Percentiles rank a stretch among this genome's conserved stretches.
Evolutionary conservation across 2,888 invertebrate species (phyloP).

Genomic region (Drosophila percnosoma): DNA sequence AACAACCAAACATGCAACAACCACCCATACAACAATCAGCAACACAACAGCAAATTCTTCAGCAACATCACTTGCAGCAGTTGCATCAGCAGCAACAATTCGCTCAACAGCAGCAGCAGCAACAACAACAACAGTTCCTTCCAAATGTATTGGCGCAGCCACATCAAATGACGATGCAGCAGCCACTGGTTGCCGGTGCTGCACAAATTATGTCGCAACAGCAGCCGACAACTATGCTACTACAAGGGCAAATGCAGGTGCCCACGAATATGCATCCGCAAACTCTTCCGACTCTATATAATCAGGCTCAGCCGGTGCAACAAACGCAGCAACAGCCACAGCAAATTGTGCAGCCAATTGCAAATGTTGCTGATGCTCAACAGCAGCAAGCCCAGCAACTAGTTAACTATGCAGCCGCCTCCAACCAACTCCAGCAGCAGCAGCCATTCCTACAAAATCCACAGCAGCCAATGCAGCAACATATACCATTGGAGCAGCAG

Average conservation of each 20-base stretch:
- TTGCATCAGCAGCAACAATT: conserved; percentile 18
- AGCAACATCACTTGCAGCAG: conserved; percentile 70
- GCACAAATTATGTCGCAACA: conserved; percentile 83
- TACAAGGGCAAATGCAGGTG: conserved; percentile 70
- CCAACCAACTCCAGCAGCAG: conserved; percentile 51
- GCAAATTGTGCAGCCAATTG: conserved; percentile 43
- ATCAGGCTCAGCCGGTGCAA: conserved; percentile 34
- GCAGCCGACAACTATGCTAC: conserved; percentile 71
- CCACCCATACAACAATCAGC: conserved; percentile 52
- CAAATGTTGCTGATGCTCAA: conserved; percentile 51
- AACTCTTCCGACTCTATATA: conserved; percentile 47
- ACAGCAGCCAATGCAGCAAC: conserved; percentile 49
- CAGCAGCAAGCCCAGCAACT: conserved; percentile 56
- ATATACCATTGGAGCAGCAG: conserved; percentile 67
- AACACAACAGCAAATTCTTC: conserved; percentile 66
- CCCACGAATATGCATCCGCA: conserved; percentile 61
- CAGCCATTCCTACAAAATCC: conserved; percentile 56
- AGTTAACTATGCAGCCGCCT: conserved; percentile 49
- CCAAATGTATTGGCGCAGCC: conserved; percentile 74
- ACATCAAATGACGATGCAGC: conserved; percentile 85
- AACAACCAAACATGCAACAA: conserved; percentile 53
- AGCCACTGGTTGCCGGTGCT: conserved; percentile 81
- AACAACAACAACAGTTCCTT: conserved; percentile 86
- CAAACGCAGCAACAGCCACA: conserved; percentile 41
- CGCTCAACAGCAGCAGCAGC: conserved; percentile 84